A percentile compares a stretch with the other conserved stretches of the same genome.
phyloP scores from a whole-genome alignment of 37 sponge, comb jelly and placozoan genomes.

The Petrosia ficiformis region DNA sequence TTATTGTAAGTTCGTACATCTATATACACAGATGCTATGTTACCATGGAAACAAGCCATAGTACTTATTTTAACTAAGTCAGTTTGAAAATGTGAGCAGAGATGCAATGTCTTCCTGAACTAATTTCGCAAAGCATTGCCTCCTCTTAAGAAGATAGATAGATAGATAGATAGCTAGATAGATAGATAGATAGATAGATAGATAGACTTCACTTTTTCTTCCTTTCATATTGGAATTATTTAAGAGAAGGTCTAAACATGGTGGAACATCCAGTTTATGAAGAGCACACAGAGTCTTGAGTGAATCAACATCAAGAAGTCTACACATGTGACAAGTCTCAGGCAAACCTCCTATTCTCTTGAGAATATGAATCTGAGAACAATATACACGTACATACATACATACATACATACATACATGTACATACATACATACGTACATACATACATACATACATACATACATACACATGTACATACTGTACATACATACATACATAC shows the following conservation, averaged over 20 bases:
- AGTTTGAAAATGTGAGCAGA: no score
- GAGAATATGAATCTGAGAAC: constrained; percentile 36
- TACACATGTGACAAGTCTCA: constrained; percentile 50
- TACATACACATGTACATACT: no score
- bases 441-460: constrained; percentile 13
- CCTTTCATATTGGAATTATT: not conserved
- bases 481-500: no score
- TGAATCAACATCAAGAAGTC: constrained; percentile 35
- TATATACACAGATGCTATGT: no score
- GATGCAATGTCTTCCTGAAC: no score
- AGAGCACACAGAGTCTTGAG: constrained; percentile 37
- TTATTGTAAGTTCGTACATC: no score
- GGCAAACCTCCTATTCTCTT: constrained; percentile 57
- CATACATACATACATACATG: not conserved
- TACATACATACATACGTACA: not conserved
- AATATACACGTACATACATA: not conserved
- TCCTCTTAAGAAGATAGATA: not conserved
- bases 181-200: not conserved
- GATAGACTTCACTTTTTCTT: not conserved
- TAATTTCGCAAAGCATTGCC: no score
- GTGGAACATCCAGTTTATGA: constrained; percentile 8
- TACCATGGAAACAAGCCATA: no score
- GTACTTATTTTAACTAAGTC: no score
- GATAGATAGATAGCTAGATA: not conserved
- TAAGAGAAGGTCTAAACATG: not conserved